phyloP scores from a whole-genome alignment of 2,797 vertebrate species.

The Tenualosa thibaudeaui region DNA sequence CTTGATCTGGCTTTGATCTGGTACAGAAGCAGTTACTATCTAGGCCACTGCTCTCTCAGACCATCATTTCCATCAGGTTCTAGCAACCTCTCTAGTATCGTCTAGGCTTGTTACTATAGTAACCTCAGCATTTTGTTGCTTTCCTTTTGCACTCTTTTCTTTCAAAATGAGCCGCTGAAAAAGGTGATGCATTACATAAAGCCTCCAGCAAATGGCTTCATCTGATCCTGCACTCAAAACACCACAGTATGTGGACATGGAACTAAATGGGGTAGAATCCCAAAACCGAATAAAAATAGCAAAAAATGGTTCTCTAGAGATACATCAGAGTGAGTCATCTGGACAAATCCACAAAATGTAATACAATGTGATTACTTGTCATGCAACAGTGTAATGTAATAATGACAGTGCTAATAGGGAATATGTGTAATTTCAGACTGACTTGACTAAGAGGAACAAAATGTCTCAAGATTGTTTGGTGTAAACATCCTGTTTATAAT shows the following conservation, averaged over 20 bases:
- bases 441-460: not conserved
- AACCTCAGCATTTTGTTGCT: conserved; percentile 21
- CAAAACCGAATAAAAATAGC: not conserved
- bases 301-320: not conserved
- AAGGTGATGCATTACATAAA: conserved; percentile 3
- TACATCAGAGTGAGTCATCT: not conserved
- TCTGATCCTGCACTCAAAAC: not conserved
- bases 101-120: conserved; percentile 22
- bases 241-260: not conserved
- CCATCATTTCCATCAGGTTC: conserved; percentile 24
- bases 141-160: conserved; percentile 20
- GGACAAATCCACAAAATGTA: not conserved
- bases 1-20: not conserved
- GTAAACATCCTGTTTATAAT: conserved; percentile 11
- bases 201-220: not conserved
- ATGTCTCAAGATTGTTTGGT: not conserved
- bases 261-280: not conserved
- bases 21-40: not conserved
- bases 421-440: not conserved
- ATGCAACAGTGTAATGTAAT: not conserved
- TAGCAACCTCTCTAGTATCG: conserved; percentile 5
- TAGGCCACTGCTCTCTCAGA: not conserved
- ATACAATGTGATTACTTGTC: not conserved
- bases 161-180: not conserved
- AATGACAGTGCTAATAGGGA: not conserved